Evolutionary conservation across 1,140 invertebrate genomes (phyloP).

Genomic region (Lamellibrachia luymesi): DNA sequence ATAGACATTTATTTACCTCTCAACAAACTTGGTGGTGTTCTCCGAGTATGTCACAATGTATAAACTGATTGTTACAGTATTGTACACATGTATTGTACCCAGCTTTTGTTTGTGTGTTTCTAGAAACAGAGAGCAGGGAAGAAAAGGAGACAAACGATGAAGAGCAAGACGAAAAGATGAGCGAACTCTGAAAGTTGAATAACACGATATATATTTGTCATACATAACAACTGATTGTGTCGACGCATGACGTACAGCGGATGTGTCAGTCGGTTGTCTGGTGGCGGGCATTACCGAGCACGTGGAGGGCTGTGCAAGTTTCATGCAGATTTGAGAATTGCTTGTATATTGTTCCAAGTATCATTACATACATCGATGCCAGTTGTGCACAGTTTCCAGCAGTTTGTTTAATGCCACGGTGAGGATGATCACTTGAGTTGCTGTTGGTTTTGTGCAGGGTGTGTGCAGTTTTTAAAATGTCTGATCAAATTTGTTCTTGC

Average conservation of each 20-base stretch:
- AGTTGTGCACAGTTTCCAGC: background rate
- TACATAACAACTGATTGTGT: background rate
- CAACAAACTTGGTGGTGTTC: background rate
- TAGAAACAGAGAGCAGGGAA: constrained; percentile 41
- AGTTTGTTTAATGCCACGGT: background rate
- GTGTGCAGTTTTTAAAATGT: background rate
- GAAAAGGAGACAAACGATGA: constrained; percentile 37
- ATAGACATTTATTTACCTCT: too few species aligned
- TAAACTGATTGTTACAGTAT: background rate
- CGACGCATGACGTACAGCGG: background rate
- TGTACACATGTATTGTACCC: background rate
- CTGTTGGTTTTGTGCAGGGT: background rate
- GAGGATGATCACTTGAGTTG: background rate
- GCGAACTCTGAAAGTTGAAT: background rate
- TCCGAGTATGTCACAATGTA: background rate
- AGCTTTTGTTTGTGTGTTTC: constrained; percentile 23
- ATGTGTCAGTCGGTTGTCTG: background rate
- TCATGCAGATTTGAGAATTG: background rate
- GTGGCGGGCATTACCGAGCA: background rate
- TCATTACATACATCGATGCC: background rate
- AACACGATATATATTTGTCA: background rate
- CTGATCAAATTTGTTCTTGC: too few species aligned
- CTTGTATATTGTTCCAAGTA: background rate
- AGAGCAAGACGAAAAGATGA: constrained; percentile 34
- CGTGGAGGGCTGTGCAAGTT: background rate